A percentile compares a stretch with the other conserved stretches of the same genome.
These are phyloP conservation scores for Spisula solida DNA, from an alignment of 2,888 invertebrate genomes.

Conservation along the genomic window DNA sequence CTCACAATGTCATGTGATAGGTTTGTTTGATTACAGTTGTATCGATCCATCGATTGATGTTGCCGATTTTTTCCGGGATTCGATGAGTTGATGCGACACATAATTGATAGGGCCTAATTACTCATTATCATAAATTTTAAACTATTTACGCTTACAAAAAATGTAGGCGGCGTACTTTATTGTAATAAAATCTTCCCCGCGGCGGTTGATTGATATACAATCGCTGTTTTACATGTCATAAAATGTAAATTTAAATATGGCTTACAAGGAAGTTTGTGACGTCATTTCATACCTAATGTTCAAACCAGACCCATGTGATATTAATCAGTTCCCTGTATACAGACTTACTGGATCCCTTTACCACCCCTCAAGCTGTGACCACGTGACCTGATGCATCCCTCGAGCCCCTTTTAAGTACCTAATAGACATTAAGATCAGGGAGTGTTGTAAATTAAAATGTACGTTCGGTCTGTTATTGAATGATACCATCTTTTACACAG, in stretches of 20 bases:
- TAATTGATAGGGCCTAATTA: constrained; percentile 3
- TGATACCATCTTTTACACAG: constrained; percentile 5
- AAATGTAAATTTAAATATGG: not conserved
- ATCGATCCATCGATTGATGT: not conserved
- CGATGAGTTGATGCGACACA: not conserved
- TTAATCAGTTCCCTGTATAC: not conserved
- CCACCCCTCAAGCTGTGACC: not conserved
- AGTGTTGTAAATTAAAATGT: constrained; percentile 12
- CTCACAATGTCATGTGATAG: not conserved
- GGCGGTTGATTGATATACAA: not conserved
- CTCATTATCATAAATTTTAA: not conserved
- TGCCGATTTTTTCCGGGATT: not conserved
- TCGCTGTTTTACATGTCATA: not conserved
- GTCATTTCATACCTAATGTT: not conserved
- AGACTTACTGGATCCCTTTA: constrained; percentile 4
- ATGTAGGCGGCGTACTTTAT: not conserved
- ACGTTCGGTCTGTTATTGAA: not conserved
- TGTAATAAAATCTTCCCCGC: not conserved
- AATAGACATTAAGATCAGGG: not conserved
- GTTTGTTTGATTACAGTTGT: not conserved
- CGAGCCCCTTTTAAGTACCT: constrained; percentile 14
- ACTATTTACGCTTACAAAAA: not conserved
- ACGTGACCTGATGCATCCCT: not conserved
- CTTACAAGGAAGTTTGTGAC: constrained; percentile 12
- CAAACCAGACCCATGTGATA: not conserved